Percentiles rank a stretch among this genome's conserved stretches.
Conservation (phyloP, 2,113 vertebrate species). For the Corynorhinus townsendii region DNA sequence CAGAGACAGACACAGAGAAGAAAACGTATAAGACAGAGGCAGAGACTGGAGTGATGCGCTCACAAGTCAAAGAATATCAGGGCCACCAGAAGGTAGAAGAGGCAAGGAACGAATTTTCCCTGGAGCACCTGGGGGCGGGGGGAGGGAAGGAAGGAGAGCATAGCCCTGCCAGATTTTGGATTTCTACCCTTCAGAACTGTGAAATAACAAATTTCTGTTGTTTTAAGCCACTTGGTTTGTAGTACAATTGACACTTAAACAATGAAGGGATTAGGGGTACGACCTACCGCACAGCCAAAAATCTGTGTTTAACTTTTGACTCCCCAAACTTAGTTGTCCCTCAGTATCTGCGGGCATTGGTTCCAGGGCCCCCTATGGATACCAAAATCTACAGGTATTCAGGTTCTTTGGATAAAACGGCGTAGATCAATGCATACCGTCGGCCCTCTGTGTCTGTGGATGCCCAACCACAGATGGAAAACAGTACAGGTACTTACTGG, state of each 20-base stretch:
- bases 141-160: no score
- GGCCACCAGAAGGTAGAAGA: background rate
- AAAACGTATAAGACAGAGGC: fast-evolving
- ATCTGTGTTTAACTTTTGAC: background rate
- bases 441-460: background rate
- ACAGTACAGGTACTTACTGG: background rate
- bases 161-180: background rate
- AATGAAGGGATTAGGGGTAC: background rate
- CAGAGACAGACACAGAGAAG: background rate
- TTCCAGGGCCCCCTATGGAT: background rate
- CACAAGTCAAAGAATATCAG: background rate
- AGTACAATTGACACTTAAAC: background rate
- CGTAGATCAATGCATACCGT: no score
- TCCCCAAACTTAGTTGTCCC: background rate
- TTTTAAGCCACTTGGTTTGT: background rate
- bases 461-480: background rate
- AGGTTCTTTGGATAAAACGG: background rate
- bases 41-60: fast-evolving
- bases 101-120: background rate
- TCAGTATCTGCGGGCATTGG: background rate
- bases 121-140: no score
- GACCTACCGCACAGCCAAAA: background rate
- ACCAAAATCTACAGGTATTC: background rate
- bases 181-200: background rate
- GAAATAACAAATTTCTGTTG: background rate